Base-by-base conservation (phyloP, 2,888 invertebrate species). In the Callyntrura guangdongensis region DNA sequence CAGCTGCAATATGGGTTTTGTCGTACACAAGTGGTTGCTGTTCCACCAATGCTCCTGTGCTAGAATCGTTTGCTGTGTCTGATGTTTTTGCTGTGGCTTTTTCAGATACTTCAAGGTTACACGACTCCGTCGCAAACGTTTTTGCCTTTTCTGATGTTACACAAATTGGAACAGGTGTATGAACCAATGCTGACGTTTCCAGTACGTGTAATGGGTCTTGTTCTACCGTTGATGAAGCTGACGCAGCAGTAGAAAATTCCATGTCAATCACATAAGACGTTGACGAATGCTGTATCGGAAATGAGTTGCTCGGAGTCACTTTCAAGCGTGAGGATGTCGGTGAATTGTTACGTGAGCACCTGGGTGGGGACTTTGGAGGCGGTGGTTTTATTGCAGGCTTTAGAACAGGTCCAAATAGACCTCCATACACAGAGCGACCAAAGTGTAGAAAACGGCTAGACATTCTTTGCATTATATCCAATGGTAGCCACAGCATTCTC, bases 401-500 rank as follows among this genome's bases (percentile, higher is more conserved):
- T 2, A 9, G 9, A 22, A 14, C 4, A 17, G 49, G 25, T 74
- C 77, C 89, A 53, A 77, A 64, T 11, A 89, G 12, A 12, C 49
- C 17, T 1, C 74, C 72, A 17, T 81, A 87, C 4, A 87, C 25
- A 20, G n/a, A 45, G 14, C 87, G 79, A 20, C 84, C 74, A 14
- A 84, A 11, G 20, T 56, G 77, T 6, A 89, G 12, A 64, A 89
- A 5, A 6, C 74, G 47, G 0, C 59, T 59, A 9, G 89, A 77
- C 61, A 89, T n/a, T 2, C 89, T 27, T 17, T 89, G 89, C 84
- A 89, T 89, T 27, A 89, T 64, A 25, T 83, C 77, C 11, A 89
- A 61, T 2, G 89, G 89, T 6, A 89, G 36, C 89, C 89, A 89
- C 11, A 89, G 9, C 0, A 89, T 20, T 45, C 45, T 27, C 4